Conservation (phyloP, 2,888 invertebrate species). For the Leucophora obtusa region DNA sequence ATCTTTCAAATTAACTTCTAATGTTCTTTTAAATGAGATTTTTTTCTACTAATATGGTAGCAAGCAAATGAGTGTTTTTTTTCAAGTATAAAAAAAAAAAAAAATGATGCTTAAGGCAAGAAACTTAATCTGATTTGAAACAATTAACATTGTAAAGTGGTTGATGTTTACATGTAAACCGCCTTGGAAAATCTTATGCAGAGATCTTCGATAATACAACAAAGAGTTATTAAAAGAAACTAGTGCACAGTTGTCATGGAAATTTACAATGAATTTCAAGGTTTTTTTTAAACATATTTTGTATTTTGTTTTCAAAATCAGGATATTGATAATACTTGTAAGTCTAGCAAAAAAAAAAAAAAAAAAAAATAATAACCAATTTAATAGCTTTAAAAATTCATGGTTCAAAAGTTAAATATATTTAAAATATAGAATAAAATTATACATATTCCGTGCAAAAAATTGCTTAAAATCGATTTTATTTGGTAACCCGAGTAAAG, state of each 20-base stretch:
- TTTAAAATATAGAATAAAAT: too few species aligned
- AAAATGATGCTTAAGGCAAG: background rate
- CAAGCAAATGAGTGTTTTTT: background rate
- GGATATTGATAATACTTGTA: background rate
- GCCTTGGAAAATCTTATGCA: constrained; percentile 1
- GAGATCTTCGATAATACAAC: background rate
- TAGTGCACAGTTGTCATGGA: background rate
- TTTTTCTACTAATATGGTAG: background rate
- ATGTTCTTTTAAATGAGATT: background rate
- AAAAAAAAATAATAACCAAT: too few species aligned
- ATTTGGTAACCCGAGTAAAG: too few species aligned
- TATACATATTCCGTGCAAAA: too few species aligned
- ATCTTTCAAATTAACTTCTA: background rate
- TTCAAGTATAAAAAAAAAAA: background rate
- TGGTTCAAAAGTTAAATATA: too few species aligned
- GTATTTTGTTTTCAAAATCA: background rate
- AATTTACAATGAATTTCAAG: background rate
- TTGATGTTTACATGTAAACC: background rate
- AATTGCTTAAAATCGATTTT: too few species aligned
- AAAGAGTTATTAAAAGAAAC: background rate
- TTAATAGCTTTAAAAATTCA: too few species aligned
- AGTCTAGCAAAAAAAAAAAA: background rate
- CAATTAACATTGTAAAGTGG: background rate
- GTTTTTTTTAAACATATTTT: background rate
- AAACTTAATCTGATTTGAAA: background rate